phyloP scores from a whole-genome alignment of 2,888 invertebrate genomes.

The Heliconius sara region DNA sequence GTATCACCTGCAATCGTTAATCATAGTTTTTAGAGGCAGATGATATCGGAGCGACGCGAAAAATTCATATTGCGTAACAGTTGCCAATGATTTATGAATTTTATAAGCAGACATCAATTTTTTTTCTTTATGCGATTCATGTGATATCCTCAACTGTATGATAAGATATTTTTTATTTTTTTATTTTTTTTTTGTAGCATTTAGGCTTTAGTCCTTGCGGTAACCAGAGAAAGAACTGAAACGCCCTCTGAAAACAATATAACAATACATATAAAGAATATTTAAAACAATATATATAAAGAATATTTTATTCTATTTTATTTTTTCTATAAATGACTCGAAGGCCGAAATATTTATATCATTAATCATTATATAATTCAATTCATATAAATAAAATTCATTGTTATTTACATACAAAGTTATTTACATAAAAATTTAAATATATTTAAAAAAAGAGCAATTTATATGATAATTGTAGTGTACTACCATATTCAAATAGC shows the following conservation, averaged over 20 bases:
- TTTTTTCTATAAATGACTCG: no score
- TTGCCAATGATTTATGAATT: constrained; percentile 46
- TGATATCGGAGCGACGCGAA: constrained; percentile 49
- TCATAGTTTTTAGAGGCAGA: constrained; percentile 49
- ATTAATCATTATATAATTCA: background rate
- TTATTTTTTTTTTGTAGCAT: background rate
- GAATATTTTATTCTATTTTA: no score
- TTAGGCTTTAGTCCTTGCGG: no score
- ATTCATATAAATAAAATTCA: background rate
- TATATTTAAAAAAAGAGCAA: constrained; percentile 32
- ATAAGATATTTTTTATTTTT: background rate
- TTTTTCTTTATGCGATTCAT: background rate
- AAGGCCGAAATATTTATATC: background rate
- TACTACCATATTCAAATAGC: constrained; percentile 31
- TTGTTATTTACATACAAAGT: constrained; percentile 7
- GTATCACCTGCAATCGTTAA: constrained; percentile 51
- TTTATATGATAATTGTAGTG: constrained; percentile 40
- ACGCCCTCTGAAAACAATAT: no score
- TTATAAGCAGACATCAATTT: constrained; percentile 2
- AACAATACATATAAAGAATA: no score
- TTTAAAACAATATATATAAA: no score
- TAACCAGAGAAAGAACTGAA: no score
- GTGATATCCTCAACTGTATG: background rate
- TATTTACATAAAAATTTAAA: constrained; percentile 18
- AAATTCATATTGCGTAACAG: constrained; percentile 41